Evolutionary conservation across 2,797 vertebrate genomes (phyloP), one percentile per base, ranked within the genome.

Genomic region (Ibycter americanus): DNA sequence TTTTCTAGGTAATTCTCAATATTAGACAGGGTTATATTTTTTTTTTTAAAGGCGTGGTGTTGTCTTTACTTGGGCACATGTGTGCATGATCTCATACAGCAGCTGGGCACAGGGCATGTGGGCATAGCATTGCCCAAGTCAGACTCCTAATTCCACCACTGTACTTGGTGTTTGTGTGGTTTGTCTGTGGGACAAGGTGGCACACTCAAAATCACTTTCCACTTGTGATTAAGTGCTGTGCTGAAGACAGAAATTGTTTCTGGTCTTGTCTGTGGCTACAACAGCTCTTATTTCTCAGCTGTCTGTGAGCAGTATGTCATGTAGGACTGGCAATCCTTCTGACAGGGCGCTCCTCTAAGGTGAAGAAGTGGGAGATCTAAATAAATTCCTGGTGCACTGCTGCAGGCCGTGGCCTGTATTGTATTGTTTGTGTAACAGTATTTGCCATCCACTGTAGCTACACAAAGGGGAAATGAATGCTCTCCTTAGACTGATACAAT

Each of bases 81-180:
- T 40, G 10, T 15, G 5, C n/a, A 2, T 22, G 22, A 9, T 70
- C 19, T 14, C 11, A 46, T 12, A 16, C 18, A 34, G 20, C 3
- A 9, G 8, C 19, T n/a, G 44, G 44, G 32, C 20, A 9, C n/a
- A 10, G 51, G 5, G 14, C 27, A 7, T 2, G 0, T 1, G 13
- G 52, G 34, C 25, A 7, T 3, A 34, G 19, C 14, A 4, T 12
- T 51, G 29, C 44, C 47, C 8, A 25, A 44, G 52, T 15, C 47
- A 51, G 17, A 32, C 42, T 77, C 12, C 18, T 15, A 6, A 23
- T 70, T 66, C 32, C 26, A 46, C n/a, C 2, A 0, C 36, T 26
- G 10, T 11, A 0, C 25, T 21, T 15, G 1, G 10, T 56, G 40
- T 23, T 38, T 2, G 1, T 61, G 40, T 67, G 36, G 13, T 58